Evolutionary conservation across 92 coral and sea anemone genomes (phyloP).

Genomic region (Meandrina meandrites): DNA sequence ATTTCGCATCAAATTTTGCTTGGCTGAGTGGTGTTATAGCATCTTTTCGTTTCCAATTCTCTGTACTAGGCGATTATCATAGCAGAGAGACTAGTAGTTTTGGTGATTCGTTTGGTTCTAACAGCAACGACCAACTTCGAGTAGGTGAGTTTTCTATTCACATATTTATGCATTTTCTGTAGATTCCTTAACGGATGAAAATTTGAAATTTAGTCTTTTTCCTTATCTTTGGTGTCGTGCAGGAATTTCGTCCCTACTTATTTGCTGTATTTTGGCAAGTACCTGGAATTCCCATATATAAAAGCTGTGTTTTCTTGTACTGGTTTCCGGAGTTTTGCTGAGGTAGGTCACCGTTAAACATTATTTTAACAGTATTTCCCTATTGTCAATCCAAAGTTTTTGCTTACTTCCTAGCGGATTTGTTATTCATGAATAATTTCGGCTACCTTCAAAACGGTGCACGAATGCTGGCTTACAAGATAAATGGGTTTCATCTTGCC

Average conservation of each 20-base stretch:
- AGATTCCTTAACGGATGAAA: no score
- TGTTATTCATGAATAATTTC: slow-evolving; percentile 15
- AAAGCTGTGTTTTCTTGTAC: slow-evolving; percentile 7
- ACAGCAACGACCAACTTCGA: no score
- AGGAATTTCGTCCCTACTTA: background rate
- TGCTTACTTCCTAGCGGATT: slow-evolving; percentile 11
- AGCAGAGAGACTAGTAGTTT: background rate
- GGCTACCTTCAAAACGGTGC: slow-evolving; percentile 23
- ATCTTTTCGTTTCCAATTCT: slow-evolving; percentile 10
- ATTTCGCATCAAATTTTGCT: slow-evolving; percentile 20
- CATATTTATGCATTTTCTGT: no score
- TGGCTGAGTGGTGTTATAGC: slow-evolving; percentile 22
- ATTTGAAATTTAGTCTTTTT: no score
- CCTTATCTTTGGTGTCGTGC: no score
- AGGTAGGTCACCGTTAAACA: slow-evolving; percentile 27
- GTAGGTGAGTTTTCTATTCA: no score
- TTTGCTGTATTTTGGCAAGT: slow-evolving; percentile 20
- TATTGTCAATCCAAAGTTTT: background rate
- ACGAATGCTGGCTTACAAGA: background rate
- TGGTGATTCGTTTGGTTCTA: no score
- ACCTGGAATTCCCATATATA: background rate
- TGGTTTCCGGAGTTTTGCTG: slow-evolving; percentile 22
- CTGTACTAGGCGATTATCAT: slow-evolving; percentile 20
- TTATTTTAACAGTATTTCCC: slow-evolving; percentile 14
- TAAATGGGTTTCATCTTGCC: no score